Evolutionary conservation across 2,888 invertebrate genomes (phyloP).

Genomic region (Callimorpha dominula): DNA sequence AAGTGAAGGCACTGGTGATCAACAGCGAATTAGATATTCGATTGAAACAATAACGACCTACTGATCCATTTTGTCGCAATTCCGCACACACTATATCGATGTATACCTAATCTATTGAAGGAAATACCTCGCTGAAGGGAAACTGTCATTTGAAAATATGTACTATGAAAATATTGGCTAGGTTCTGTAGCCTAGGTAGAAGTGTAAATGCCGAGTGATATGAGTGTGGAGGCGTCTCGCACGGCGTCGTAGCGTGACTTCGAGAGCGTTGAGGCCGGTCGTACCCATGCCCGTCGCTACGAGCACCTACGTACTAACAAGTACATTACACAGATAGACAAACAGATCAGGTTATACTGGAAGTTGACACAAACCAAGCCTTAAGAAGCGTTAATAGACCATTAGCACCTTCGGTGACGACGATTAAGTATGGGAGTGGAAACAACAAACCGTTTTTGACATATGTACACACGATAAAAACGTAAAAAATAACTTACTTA

Average conservation of each 20-base stretch:
- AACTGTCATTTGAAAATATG: conserved; percentile 45
- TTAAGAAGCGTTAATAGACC: conserved; percentile 85
- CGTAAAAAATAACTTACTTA: conserved; percentile 87
- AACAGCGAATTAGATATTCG: conserved; percentile 65
- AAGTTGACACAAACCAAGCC: conserved; percentile 67
- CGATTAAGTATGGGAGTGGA: conserved; percentile 78
- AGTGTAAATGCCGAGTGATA: conserved; percentile 52
- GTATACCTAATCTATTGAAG: conserved; percentile 41
- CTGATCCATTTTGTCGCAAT: conserved; percentile 51
- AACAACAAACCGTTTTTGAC: conserved; percentile 82
- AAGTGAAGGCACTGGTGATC: conserved; percentile 74
- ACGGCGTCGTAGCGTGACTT: conserved; percentile 26
- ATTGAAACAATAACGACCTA: conserved; percentile 68
- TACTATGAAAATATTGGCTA: conserved; percentile 46
- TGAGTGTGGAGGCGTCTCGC: conserved; percentile 43
- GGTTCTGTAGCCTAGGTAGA: conserved; percentile 41
- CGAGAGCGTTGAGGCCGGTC: conserved; percentile 19
- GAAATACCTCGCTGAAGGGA: conserved; percentile 31
- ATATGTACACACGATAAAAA: conserved; percentile 85
- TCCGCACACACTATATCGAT: conserved; percentile 48
- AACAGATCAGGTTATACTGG: conserved; percentile 53
- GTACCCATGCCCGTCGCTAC: conserved; percentile 28
- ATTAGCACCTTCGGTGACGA: conserved; percentile 85
- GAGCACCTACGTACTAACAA: conserved; percentile 19
- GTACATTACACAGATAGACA: conserved; percentile 53